phyloP scores from a whole-genome alignment of 2,888 invertebrate genomes.

The Acanthosepion pharaonis region DNA sequence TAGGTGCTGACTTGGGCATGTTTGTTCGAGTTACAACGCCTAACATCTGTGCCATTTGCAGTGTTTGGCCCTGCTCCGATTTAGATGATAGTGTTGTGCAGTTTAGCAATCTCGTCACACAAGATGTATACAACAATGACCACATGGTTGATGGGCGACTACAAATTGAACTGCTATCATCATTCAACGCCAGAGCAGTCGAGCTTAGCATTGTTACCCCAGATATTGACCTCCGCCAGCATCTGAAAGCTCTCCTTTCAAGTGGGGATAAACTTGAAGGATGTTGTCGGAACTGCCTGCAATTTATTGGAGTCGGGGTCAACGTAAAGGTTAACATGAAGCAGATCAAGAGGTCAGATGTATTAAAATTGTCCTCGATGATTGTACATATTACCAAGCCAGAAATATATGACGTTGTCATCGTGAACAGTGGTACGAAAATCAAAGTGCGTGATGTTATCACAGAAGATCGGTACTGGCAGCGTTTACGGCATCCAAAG shows the following conservation, averaged over 20 bases:
- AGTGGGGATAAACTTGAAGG: conserved; percentile 49
- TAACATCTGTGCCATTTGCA: conserved; percentile 53
- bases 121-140: not conserved
- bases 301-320: conserved; percentile 34
- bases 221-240: conserved; percentile 51
- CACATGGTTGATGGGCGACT: not conserved
- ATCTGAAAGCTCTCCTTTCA: conserved; percentile 44
- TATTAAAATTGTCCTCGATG: conserved; percentile 61
- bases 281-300: conserved; percentile 58
- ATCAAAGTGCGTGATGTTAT: conserved; percentile 57
- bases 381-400: conserved; percentile 52
- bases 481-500: conserved; percentile 48
- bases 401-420: conserved; percentile 49
- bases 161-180: conserved; percentile 50
- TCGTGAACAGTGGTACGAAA: conserved; percentile 56
- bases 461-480: conserved; percentile 62
- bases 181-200: conserved; percentile 49
- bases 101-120: conserved; percentile 48
- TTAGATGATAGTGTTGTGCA: conserved; percentile 47
- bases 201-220: conserved; percentile 54
- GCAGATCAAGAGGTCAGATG: conserved; percentile 50
- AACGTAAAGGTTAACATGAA: conserved; percentile 10
- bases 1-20: conserved; percentile 51
- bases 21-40: conserved; percentile 52
- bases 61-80: conserved; percentile 54